Conservation (phyloP, 2,797 vertebrate species). For the Choloepus didactylus region DNA sequence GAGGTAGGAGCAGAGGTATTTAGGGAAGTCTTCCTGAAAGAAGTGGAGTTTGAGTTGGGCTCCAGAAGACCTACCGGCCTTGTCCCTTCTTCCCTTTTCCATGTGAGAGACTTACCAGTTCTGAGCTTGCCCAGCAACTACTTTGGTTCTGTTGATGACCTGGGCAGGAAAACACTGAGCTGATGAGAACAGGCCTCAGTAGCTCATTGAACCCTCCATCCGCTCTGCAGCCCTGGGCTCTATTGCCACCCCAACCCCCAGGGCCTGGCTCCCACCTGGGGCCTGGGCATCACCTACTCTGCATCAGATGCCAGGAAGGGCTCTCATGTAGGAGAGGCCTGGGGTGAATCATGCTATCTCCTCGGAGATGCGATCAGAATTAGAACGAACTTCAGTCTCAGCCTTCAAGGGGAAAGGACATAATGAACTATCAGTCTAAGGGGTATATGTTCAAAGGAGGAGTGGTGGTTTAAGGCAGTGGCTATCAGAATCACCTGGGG, state of each 20-base stretch:
- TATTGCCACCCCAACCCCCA: neutral
- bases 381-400: neutral
- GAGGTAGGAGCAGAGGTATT: neutral
- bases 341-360: neutral
- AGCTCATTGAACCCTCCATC: neutral
- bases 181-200: neutral
- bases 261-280: neutral
- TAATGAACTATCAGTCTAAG: neutral
- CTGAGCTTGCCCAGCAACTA: neutral
- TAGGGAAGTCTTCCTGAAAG: neutral
- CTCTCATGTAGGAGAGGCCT: neutral
- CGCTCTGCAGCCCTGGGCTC: neutral
- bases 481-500: neutral
- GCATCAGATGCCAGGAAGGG: neutral
- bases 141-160: neutral
- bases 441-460: rapidly evolving
- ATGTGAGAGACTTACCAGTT: neutral
- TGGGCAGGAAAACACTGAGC: neutral
- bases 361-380: neutral
- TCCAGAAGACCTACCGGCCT: neutral
- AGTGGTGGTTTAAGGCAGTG: neutral
- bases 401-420: neutral
- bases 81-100: neutral
- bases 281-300: neutral
- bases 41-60: neutral